Evolutionary conservation across 2,888 invertebrate genomes (phyloP).

Genomic region (Ceramica pisi): DNA sequence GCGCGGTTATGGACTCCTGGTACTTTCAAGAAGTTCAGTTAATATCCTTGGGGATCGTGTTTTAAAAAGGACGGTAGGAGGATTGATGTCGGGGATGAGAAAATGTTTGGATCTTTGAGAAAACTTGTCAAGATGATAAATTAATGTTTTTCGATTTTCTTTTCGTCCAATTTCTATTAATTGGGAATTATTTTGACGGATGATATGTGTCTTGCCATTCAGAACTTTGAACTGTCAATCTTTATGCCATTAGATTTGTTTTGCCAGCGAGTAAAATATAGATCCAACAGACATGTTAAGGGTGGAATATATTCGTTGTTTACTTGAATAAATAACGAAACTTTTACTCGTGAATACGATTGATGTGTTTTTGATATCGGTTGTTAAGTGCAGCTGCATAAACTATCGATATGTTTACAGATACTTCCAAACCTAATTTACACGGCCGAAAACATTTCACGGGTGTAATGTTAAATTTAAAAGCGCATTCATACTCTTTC

Average conservation of each 20-base stretch:
- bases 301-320: conserved; percentile 51
- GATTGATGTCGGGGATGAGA: not conserved
- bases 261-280: conserved; percentile 44
- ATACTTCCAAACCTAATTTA: conserved; percentile 51
- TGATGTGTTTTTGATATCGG: conserved; percentile 60
- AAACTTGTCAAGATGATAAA: conserved; percentile 24
- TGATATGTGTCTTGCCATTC: conserved; percentile 6
- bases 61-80: conserved; percentile 26
- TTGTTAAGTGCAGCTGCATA: conserved; percentile 51
- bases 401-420: conserved; percentile 44
- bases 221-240: conserved; percentile 38
- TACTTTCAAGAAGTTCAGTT: conserved; percentile 41
- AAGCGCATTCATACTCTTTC: conserved; percentile 59
- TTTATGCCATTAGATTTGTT: conserved; percentile 39
- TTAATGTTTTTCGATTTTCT: conserved; percentile 16
- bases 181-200: conserved; percentile 25
- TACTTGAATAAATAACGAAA: conserved; percentile 56
- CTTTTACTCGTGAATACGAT: conserved; percentile 36
- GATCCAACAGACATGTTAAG: conserved; percentile 30
- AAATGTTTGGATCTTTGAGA: conserved; percentile 21
- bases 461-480: conserved; percentile 52
- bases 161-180: conserved; percentile 15
- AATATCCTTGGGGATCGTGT: conserved; percentile 14
- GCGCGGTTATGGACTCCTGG: conserved; percentile 50
- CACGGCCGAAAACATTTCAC: conserved; percentile 45